These are phyloP conservation scores for Tenrec ecaudatus DNA, from an alignment of 2,113 vertebrate species.

Conservation along the genomic window DNA sequence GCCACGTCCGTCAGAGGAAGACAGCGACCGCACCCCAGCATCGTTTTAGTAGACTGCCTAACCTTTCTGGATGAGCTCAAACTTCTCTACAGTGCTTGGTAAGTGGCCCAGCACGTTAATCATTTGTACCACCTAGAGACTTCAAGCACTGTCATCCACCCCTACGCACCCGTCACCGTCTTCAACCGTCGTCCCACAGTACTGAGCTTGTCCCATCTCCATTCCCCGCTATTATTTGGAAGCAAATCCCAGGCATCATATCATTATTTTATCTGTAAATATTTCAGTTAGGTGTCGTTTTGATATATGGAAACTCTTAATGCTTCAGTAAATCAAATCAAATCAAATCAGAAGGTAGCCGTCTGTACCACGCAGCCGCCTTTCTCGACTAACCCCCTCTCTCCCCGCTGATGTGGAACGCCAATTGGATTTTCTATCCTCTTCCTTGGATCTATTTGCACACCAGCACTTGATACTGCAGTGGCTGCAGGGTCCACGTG, in stretches of 20 bases:
- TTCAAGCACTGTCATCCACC: not conserved
- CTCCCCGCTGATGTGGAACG: conserved; percentile 16
- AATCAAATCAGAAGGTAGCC: conserved; percentile 17
- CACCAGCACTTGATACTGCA: not conserved
- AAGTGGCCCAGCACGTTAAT: not conserved
- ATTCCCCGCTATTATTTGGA: conserved; percentile 31
- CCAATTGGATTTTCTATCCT: conserved; percentile 48
- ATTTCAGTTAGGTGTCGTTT: conserved; percentile 50
- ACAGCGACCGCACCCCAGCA: no score
- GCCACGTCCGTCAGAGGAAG: no score
- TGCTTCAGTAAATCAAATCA: conserved; percentile 62
- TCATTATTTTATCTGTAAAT: conserved; percentile 63
- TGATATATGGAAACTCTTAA: conserved; percentile 59
- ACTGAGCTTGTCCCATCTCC: conserved; percentile 1
- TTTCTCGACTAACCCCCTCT: conserved; percentile 45
- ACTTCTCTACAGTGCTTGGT: not conserved
- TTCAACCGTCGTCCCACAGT: not conserved
- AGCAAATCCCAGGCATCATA: conserved; percentile 35
- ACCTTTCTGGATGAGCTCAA: not conserved
- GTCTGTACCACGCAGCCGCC: not conserved
- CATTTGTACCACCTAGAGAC: not conserved
- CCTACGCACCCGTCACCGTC: not conserved
- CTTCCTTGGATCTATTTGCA: conserved; percentile 46
- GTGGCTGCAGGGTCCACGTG: conserved; percentile 41
- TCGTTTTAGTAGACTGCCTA: not conserved